Evolutionary conservation across 1,140 invertebrate species (phyloP).

Genomic region (Euura lappo): DNA sequence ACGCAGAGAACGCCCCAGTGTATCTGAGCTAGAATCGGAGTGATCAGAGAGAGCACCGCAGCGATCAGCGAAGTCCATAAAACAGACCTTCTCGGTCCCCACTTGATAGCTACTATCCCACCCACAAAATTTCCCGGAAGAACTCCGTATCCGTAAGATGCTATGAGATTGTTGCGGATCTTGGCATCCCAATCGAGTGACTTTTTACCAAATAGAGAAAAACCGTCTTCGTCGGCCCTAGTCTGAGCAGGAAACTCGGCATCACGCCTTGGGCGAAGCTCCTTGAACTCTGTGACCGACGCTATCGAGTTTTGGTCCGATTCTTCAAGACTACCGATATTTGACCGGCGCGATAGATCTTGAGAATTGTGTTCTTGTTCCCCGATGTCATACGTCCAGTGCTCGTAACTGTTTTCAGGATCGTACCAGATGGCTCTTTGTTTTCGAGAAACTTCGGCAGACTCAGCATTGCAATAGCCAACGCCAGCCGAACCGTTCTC

Average conservation of each 20-base stretch:
- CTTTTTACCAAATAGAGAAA: conserved; percentile 24
- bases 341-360: neutral
- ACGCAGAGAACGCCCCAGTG: conserved; percentile 35
- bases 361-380: neutral
- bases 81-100: conserved; percentile 71
- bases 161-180: conserved; percentile 68
- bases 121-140: conserved; percentile 61
- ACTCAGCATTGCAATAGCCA: conserved; percentile 9
- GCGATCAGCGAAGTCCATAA: conserved; percentile 66
- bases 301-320: neutral
- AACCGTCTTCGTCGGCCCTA: neutral
- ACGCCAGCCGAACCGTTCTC: conserved; percentile 1
- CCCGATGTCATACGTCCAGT: neutral
- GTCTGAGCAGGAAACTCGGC: neutral
- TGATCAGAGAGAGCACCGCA: conserved; percentile 70
- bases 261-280: neutral
- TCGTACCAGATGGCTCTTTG: conserved; percentile 46
- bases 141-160: conserved; percentile 64
- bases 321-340: neutral
- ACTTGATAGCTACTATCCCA: conserved; percentile 71
- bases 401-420: neutral
- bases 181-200: conserved; percentile 62
- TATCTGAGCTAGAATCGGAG: conserved; percentile 62
- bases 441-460: conserved; percentile 32
- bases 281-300: neutral